Percentiles rank a stretch among this genome's conserved stretches.
Conservation (phyloP, 2,888 invertebrate species). For the Dasypogon diadema region DNA sequence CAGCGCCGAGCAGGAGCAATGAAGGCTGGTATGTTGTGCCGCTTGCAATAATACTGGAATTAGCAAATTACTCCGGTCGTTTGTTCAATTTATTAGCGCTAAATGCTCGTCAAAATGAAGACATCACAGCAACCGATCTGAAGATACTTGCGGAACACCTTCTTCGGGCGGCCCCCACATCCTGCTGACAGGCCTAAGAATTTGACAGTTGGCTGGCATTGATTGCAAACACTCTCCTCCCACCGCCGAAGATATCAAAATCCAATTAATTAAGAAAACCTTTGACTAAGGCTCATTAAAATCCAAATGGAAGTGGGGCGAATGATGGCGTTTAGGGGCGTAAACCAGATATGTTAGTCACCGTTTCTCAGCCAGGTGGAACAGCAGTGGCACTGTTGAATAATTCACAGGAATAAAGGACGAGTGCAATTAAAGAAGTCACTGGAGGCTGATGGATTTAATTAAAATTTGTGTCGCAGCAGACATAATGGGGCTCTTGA, state of each 20-base stretch:
- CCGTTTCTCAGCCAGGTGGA: slow-evolving; percentile 29
- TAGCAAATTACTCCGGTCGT: neutral
- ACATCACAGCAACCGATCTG: neutral
- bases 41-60: neutral
- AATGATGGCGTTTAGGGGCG: neutral
- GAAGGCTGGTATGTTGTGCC: neutral
- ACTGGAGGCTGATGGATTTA: slow-evolving; percentile 51
- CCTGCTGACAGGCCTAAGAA: neutral
- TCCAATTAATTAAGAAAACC: slow-evolving; percentile 18
- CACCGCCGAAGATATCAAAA: neutral
- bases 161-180: neutral
- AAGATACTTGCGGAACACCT: neutral
- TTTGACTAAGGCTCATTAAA: slow-evolving; percentile 4
- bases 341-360: slow-evolving; percentile 24
- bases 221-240: neutral
- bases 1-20: neutral
- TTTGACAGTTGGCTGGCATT: neutral
- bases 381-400: slow-evolving; percentile 17
- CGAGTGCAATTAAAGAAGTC: slow-evolving; percentile 51
- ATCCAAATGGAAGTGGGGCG: neutral
- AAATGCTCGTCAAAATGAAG: neutral
- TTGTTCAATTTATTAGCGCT: neutral
- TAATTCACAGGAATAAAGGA: slow-evolving; percentile 47
- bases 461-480: slow-evolving; percentile 52
- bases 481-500: slow-evolving; percentile 51